Evolutionary conservation across 2,113 vertebrate genomes (phyloP), one percentile per base, ranked within the genome.

Genomic region (Diglossa brunneiventris): DNA sequence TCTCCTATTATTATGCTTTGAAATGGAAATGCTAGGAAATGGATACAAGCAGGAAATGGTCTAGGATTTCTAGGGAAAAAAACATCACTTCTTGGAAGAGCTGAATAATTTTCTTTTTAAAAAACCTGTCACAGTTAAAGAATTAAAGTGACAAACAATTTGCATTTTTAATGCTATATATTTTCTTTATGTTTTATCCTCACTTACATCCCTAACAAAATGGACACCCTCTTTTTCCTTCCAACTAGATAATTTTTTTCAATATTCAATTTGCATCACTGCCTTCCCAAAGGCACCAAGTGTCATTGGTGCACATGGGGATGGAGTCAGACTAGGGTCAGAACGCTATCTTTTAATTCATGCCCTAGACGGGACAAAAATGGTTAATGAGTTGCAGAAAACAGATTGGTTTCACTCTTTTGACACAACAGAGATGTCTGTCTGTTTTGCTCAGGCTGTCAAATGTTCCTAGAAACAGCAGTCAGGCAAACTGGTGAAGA

Each of bases 21-120:
- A 75, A 95, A 91, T 88, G 75, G 67, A 86, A 92, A 79, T 52
- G 58, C 7, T 85, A n/a, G 20, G 59, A 80, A 78, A 85, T n/a
- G 31, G 15, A 49, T 83, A 39, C 14, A 69, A 52, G 37, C 35
- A 67, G 79, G n/a, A 74, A 77, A 70, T 80, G 20, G 24, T 66
- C n/a, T 73, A n/a, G 47, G 64, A 58, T 79, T 93, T 94, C 76
- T 91, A 90, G 63, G 84, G 64, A 85, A 70, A 78, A 74, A 87
- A 66, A 24, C 1, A 16, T 64, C 4, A 47, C 7, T 79, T 96
- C 39, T 89, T 82, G 39, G 88, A 94, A 90, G 50, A 55, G 3
- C 7, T 39, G 39, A 50, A 79, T 73, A 44, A 28, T 59, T 93
- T 74, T 67, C 33, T 56, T 64, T 72, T 13, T 16, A 7, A 83